Base-by-base conservation (phyloP, 2,113 vertebrate genomes). In the Rhea pennata region DNA sequence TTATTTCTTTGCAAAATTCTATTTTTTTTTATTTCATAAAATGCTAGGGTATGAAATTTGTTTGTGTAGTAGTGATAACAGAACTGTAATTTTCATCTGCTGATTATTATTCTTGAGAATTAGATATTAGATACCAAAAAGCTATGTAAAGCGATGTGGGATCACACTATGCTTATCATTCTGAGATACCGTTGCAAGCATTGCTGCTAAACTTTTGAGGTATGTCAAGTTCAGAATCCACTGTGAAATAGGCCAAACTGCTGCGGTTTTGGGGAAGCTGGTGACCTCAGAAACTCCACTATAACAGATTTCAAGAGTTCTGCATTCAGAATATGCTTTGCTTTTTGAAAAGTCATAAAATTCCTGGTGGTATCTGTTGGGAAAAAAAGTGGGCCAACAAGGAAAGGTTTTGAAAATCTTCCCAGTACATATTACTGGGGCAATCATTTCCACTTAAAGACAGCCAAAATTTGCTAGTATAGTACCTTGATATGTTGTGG, bases 71-170 rank as follows among this genome's bases (percentile, higher is more conserved):
- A 91, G 20, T 19, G n/a, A 81, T 87, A 93, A 91, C 61, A 75
- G 70, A 89, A 84, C 31, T 44, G 11, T 66, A 62, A 78, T 95
- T 92, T 89, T 92, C 65, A 64, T 78, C 12, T 74, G 10, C 19
- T 77, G 9, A 62, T 92, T 86, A 73, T 87, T 87, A 81, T 75
- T 89, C 23, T 87, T 91, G 65, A 92, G n/a, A 65, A 87, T 87
- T 96, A 78, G 19, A 36, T 84, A 59, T 81, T 96, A 78, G 19
- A 36, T 84, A 59, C 78, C 17, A 81, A 84, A 74, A 4, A 77
- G 12, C 22, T 58, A 39, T 44, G 36, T 20, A 56, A 75, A 76
- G 79, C 36, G 6, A 36, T 36, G 36, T 75, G 76, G 5, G 33
- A 72, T 1, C 3, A 71, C 19, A 36, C 19, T 59, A 12, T 67